phyloP scores from a whole-genome alignment of 2,888 invertebrate species.

The Oegoconia quadripuncta region DNA sequence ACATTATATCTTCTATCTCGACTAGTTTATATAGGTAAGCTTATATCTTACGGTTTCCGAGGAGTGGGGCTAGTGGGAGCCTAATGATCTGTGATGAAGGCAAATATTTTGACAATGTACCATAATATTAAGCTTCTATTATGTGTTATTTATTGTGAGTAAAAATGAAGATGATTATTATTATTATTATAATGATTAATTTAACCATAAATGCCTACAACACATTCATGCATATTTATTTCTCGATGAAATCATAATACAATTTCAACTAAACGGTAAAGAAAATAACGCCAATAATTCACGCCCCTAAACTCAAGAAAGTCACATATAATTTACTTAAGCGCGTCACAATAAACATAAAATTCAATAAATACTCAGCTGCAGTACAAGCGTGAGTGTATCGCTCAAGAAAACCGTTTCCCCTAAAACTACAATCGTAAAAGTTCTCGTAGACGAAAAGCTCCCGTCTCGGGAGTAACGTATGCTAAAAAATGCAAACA shows the following conservation, averaged over 20 bases:
- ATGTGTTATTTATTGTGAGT: no score
- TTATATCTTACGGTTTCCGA: no score
- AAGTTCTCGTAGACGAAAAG: constrained; percentile 38
- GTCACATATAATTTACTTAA: constrained; percentile 33
- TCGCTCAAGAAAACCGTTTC: constrained; percentile 35
- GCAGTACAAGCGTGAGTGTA: constrained; percentile 22
- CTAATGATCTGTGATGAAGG: no score
- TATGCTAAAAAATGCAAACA: constrained; percentile 79
- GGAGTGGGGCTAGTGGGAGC: no score
- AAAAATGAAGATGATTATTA: no score
- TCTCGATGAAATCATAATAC: not conserved
- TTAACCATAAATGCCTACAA: no score
- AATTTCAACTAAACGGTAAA: not conserved
- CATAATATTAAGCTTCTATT: no score
- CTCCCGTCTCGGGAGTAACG: constrained; percentile 59
- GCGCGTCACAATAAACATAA: constrained; percentile 32
- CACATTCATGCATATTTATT: no score
- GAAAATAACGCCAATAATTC: constrained; percentile 21
- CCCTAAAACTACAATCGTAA: constrained; percentile 70
- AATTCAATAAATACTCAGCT: constrained; percentile 40
- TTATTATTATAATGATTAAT: no score
- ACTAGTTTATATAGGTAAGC: no score
- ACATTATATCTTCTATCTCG: no score
- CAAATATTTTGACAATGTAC: no score
- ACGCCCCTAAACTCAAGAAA: constrained; percentile 25